These are phyloP conservation scores for Vombatus ursinus DNA, from an alignment of 2,113 vertebrate genomes.

Conservation along the genomic window DNA sequence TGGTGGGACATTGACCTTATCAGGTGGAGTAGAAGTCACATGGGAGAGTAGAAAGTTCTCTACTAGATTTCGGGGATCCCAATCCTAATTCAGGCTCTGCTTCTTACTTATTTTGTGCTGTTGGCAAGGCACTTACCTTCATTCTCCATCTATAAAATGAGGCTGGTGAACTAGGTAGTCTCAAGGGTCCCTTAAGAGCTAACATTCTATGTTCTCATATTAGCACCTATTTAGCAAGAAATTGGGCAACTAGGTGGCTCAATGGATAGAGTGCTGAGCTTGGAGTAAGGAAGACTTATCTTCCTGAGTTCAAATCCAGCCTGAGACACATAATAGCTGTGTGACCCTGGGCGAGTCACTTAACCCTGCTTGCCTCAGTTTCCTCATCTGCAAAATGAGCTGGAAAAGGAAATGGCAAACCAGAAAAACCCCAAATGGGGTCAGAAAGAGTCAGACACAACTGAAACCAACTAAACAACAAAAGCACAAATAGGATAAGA, in stretches of 20 bases:
- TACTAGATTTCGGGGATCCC: background rate
- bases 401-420: background rate
- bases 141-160: background rate
- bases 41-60: background rate
- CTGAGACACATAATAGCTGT: background rate
- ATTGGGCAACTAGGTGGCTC: background rate
- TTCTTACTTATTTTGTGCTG: background rate
- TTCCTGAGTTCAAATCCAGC: background rate
- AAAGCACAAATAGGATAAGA: background rate
- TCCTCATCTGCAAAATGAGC: background rate
- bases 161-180: background rate
- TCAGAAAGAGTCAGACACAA: background rate
- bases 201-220: background rate
- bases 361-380: background rate
- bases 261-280: background rate
- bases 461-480: background rate
- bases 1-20: background rate
- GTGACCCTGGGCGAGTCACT: background rate
- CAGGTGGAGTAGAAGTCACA: background rate
- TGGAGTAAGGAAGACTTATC: background rate
- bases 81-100: background rate
- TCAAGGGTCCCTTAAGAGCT: background rate
- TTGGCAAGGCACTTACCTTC: background rate
- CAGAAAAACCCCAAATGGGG: background rate
- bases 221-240: background rate